A percentile compares a stretch with the other conserved stretches of the same genome.
Conservation (phyloP, 2,888 invertebrate species). For the Coecobrya sp. region DNA sequence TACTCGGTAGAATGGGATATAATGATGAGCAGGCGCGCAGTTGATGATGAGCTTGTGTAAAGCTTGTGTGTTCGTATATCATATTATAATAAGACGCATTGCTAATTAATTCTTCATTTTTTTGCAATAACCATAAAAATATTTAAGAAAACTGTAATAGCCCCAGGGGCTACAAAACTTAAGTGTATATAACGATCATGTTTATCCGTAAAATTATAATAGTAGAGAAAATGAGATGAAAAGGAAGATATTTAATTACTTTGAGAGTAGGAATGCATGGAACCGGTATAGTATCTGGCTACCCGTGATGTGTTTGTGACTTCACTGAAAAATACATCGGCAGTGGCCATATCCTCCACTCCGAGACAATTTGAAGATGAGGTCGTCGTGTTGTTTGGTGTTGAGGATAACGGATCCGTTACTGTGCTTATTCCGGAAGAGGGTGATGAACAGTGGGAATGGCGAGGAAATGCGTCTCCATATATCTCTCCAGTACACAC, state of each 20-base stretch:
- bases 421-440: conserved; percentile 46
- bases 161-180: neutral
- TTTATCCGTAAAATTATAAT: conserved; percentile 16
- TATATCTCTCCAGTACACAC: conserved; percentile 67
- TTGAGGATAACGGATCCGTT: conserved; percentile 48
- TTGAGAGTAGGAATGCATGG: conserved; percentile 86
- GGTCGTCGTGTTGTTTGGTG: conserved; percentile 54
- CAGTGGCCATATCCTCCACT: conserved; percentile 85
- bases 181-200: neutral
- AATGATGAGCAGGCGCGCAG: no score
- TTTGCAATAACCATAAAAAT: neutral
- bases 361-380: conserved; percentile 74
- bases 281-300: conserved; percentile 85
- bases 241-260: conserved; percentile 79
- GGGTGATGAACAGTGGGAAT: conserved; percentile 70
- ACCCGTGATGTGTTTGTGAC: conserved; percentile 85
- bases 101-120: conserved; percentile 58
- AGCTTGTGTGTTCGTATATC: conserved; percentile 1
- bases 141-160: neutral
- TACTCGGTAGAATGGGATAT: neutral
- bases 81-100: neutral
- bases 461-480: conserved; percentile 74
- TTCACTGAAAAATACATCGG: conserved; percentile 86
- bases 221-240: conserved; percentile 1
- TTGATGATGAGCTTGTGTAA: conserved; percentile 28